These are phyloP conservation scores for Aphelocoma californica DNA, from an alignment of 2,797 vertebrate genomes.

Conservation along the genomic window DNA sequence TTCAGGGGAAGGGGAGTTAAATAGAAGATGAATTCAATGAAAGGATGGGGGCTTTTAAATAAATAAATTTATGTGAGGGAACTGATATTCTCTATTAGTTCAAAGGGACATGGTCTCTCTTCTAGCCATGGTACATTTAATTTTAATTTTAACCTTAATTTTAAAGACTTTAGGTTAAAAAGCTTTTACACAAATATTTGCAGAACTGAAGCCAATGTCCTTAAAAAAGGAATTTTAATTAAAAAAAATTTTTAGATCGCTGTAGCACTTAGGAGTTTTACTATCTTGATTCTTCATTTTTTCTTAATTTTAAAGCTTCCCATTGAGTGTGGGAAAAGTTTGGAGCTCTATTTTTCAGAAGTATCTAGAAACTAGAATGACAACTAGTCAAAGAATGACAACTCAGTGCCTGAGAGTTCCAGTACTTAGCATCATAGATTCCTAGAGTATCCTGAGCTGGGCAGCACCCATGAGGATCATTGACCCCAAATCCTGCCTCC, in stretches of 20 bases:
- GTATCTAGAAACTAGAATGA: not conserved
- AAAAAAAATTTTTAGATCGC: not conserved
- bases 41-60: not conserved
- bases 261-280: not conserved
- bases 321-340: not conserved
- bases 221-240: not conserved
- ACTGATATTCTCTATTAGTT: not conserved
- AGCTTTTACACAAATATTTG: not conserved
- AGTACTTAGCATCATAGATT: not conserved
- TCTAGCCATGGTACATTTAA: not conserved
- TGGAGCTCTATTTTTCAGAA: not conserved
- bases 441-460: not conserved
- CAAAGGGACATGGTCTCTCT: not conserved
- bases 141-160: not conserved
- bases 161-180: not conserved
- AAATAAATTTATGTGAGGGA: not conserved
- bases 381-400: not conserved
- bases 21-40: not conserved
- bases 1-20: not conserved
- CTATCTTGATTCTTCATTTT: not conserved
- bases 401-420: not conserved
- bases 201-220: not conserved
- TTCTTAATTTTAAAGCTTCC: not conserved
- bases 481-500: not conserved
- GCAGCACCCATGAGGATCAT: not conserved